Evolutionary conservation across 2,797 vertebrate species (phyloP).

Genomic region (Syncerus caffer): DNA sequence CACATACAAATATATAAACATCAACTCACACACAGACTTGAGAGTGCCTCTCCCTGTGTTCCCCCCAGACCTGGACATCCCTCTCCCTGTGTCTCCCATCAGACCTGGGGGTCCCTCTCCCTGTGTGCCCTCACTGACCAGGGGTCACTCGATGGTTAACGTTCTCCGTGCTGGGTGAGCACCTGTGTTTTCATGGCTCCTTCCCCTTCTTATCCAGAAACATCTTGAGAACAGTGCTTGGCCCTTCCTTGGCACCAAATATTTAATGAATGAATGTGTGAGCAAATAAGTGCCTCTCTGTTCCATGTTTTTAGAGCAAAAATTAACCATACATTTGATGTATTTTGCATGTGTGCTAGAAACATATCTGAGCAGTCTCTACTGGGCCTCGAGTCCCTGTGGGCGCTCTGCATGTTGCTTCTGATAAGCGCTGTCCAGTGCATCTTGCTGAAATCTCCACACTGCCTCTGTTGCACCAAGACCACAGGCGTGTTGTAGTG

Average conservation of each 20-base stretch:
- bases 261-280: background rate
- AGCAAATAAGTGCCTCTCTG: background rate
- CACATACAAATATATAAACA: background rate
- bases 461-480: background rate
- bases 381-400: background rate
- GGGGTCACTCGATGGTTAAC: fast-evolving
- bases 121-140: fast-evolving
- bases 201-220: background rate
- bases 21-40: background rate
- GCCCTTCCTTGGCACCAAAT: background rate
- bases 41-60: fast-evolving
- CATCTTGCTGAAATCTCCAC: background rate
- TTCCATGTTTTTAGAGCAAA: background rate
- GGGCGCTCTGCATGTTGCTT: fast-evolving
- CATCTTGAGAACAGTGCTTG: background rate
- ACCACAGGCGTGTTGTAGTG: background rate
- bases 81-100: too few species aligned
- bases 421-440: background rate
- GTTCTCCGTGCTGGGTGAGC: background rate
- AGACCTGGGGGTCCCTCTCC: fast-evolving
- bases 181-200: background rate
- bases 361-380: background rate
- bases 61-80: fast-evolving
- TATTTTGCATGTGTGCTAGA: background rate
- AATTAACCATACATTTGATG: background rate